Percentiles rank a stretch among this genome's conserved stretches.
phyloP scores from a whole-genome alignment of 2,888 invertebrate genomes.

The Standfussiana lucernea region DNA sequence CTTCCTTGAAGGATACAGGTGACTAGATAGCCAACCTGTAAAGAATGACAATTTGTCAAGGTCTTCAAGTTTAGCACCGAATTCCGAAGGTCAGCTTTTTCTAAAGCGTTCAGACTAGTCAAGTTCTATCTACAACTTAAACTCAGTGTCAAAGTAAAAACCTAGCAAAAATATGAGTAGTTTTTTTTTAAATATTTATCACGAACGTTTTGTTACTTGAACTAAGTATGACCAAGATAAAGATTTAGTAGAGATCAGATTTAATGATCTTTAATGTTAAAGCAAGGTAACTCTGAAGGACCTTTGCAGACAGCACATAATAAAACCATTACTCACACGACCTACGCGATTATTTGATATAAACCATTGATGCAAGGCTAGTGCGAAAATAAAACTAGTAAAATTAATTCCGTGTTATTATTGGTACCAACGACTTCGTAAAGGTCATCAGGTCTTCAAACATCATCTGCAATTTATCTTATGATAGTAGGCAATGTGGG shows the following conservation, averaged over 20 bases:
- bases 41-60: not conserved
- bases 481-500: not conserved
- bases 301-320: slow-evolving; percentile 68
- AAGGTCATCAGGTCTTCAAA: slow-evolving; percentile 45
- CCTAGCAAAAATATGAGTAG: no score
- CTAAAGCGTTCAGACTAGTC: not conserved
- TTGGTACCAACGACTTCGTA: slow-evolving; percentile 5
- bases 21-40: not conserved
- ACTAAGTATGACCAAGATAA: slow-evolving; percentile 39
- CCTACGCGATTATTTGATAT: slow-evolving; percentile 71
- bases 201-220: slow-evolving; percentile 3
- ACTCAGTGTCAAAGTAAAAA: not conserved
- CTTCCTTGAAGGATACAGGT: not conserved
- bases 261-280: slow-evolving; percentile 37
- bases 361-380: slow-evolving; percentile 63
- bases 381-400: slow-evolving; percentile 52
- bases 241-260: slow-evolving; percentile 29
- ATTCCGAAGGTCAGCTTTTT: not conserved
- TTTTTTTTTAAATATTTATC: not conserved
- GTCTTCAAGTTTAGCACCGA: not conserved
- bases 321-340: slow-evolving; percentile 76
- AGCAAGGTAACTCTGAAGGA: slow-evolving; percentile 65
- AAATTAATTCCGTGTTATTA: slow-evolving; percentile 40
- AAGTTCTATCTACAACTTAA: not conserved
- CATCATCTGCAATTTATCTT: slow-evolving; percentile 22